These are phyloP conservation scores for Apotomis capreana DNA, from an alignment of 2,888 invertebrate species.

Conservation along the genomic window DNA sequence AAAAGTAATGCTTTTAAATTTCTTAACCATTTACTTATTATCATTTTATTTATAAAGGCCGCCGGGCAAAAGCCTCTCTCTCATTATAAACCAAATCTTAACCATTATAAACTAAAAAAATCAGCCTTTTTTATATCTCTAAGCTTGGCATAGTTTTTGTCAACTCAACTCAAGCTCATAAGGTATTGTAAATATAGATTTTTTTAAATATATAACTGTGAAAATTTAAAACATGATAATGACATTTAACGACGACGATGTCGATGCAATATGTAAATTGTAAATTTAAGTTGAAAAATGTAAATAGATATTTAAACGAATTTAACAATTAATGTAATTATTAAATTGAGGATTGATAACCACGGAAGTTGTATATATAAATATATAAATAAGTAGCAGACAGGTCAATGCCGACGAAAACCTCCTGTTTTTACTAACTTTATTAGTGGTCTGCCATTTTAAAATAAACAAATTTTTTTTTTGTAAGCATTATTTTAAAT, in stretches of 20 bases:
- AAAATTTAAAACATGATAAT: constrained; percentile 34
- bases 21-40: too few species aligned
- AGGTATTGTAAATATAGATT: constrained; percentile 56
- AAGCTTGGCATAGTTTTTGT: not conserved
- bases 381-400: constrained; percentile 3
- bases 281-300: constrained; percentile 65
- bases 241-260: constrained; percentile 45
- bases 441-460: too few species aligned
- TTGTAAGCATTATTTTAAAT: too few species aligned
- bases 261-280: constrained; percentile 68
- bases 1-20: too few species aligned
- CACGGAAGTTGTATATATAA: constrained; percentile 50
- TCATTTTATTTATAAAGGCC: too few species aligned
- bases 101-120: not conserved
- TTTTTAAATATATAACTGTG: constrained; percentile 45
- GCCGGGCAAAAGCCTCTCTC: too few species aligned
- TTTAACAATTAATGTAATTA: constrained; percentile 70
- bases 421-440: too few species aligned
- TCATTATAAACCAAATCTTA: not conserved
- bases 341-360: constrained; percentile 63
- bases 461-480: too few species aligned
- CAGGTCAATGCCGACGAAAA: constrained; percentile 14
- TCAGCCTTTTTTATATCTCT: not conserved
- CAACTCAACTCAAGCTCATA: constrained; percentile 11
- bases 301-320: constrained; percentile 82